Evolutionary conservation across 1,140 invertebrate genomes (phyloP).

Genomic region (Plodia interpunctella): DNA sequence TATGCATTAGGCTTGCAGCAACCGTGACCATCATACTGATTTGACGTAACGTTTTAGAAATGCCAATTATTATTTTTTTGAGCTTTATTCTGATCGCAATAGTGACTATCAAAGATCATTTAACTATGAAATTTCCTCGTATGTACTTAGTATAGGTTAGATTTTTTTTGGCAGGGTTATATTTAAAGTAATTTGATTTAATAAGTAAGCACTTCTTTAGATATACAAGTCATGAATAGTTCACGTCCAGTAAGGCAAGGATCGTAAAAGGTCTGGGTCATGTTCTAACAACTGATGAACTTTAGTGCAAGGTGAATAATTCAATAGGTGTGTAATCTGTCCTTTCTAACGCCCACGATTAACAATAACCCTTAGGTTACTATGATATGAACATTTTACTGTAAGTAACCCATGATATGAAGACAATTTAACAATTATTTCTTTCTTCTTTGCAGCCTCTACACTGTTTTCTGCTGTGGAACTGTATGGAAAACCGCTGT

Average conservation of each 20-base stretch:
- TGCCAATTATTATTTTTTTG: neutral
- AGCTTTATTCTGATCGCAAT: neutral
- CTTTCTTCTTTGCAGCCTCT: conserved; percentile 58
- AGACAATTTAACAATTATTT: conserved; percentile 21
- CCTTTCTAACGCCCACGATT: conserved; percentile 28
- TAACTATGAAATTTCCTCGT: no score
- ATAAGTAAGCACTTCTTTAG: neutral
- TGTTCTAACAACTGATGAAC: conserved; percentile 26
- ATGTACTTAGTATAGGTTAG: no score
- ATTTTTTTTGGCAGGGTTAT: no score
- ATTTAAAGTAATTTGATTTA: neutral
- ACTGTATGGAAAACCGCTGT: conserved; percentile 67
- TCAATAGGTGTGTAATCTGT: conserved; percentile 29
- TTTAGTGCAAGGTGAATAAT: conserved; percentile 42
- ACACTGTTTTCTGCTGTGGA: conserved; percentile 68
- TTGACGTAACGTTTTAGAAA: neutral
- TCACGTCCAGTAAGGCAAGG: conserved; percentile 16
- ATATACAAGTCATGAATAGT: neutral
- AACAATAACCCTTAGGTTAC: neutral
- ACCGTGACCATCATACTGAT: conserved; percentile 49
- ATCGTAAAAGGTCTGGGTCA: conserved; percentile 33
- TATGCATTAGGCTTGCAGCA: conserved; percentile 54
- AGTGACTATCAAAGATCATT: neutral
- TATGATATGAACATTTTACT: neutral
- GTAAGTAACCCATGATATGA: neutral